Conservation (phyloP, 2,113 vertebrate genomes). For the Pelobates fuscus region DNA sequence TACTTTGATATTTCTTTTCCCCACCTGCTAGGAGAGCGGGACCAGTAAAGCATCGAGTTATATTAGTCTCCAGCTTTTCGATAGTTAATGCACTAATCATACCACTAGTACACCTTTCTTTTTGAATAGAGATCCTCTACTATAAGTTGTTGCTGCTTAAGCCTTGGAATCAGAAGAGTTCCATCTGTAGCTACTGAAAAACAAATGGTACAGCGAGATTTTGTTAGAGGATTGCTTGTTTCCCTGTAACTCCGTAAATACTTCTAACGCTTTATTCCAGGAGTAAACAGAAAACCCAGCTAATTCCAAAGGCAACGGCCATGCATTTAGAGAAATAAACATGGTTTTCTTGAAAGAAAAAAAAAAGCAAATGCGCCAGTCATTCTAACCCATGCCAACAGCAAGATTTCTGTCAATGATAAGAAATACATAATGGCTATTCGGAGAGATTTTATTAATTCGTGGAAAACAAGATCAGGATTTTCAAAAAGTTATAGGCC, state of each 20-base stretch:
- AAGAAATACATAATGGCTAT: too few relatives aligned
- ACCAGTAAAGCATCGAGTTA: not conserved
- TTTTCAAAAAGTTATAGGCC: too few relatives aligned
- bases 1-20: slow-evolving; percentile 39
- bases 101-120: slow-evolving; percentile 4
- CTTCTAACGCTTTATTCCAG: not conserved
- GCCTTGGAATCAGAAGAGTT: not conserved
- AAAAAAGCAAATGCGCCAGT: too few relatives aligned
- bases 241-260: not conserved
- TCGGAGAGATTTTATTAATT: too few relatives aligned
- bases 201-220: not conserved
- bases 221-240: not conserved
- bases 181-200: not conserved
- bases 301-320: too few relatives aligned
- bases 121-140: not conserved
- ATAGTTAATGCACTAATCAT: not conserved
- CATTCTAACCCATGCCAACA: too few relatives aligned
- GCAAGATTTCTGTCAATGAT: too few relatives aligned
- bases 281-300: not conserved
- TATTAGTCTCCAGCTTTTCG: not conserved
- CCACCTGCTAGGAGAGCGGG: not conserved
- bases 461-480: too few relatives aligned
- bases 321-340: not conserved
- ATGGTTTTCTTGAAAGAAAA: slow-evolving; percentile 2
- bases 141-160: not conserved